Base-by-base conservation (phyloP, 2,113 vertebrate species). In the Mesoclemmys tuberculata region DNA sequence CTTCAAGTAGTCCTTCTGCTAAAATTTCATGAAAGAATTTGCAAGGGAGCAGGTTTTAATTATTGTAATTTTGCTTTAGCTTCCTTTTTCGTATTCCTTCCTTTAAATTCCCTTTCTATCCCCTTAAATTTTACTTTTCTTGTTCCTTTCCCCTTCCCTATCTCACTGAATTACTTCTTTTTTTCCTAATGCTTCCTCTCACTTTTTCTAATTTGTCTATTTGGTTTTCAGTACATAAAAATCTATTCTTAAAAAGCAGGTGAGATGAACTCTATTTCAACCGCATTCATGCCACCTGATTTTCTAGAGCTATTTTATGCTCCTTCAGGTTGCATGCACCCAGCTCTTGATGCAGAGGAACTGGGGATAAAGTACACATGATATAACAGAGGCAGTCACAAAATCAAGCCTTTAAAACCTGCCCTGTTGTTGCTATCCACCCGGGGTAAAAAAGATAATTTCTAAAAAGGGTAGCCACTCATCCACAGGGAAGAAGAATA, bases 11-110 rank as follows among this genome's bases (percentile, higher is more conserved):
- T 56, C 8, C 2, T 93, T 90, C 44, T 92, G 49, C 83, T 52
- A 44, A 71, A 51, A 81, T 74, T 92, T 78, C 52, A 27, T 26
- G 80, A 92, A 93, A 92, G 22, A 19, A 26, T 89, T 93, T 96
- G 54, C 64, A 95, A 83, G 68, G 9, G 90, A 29, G 26, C 46
- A 77, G 10, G 77, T 44, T 83, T 90, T 58, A 64, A 51, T 85
- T 35, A 81, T 48, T 94, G 21, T 74, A 78, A 18, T 68, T 85
- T 80, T 91, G 10, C 88, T 87, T 90, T 89, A 86, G 88, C 71
- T 80, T 94, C 93, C 82, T 68, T 74, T 58, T 14, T 92, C 86
- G 7, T 61, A 5, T 75, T 87, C 85, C 56, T 61, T 89, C 22
- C 1, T n/a, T 31, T 75, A 2, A 77, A 56, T 19, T 83, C 48